Base-by-base conservation (phyloP, 2,888 invertebrate genomes). In the Sinotaia quadrata region DNA sequence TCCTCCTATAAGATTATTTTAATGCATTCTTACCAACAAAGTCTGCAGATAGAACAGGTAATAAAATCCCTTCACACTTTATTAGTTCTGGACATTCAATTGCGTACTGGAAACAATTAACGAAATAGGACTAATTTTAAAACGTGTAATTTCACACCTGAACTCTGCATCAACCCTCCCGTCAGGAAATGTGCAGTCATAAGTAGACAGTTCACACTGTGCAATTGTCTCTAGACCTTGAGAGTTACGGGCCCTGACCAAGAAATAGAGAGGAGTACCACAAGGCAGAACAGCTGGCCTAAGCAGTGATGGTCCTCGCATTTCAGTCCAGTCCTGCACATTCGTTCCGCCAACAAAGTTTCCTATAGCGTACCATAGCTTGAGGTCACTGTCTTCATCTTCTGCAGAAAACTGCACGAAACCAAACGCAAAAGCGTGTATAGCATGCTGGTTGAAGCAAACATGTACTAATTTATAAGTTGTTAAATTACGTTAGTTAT, bases 101-200 rank as follows among this genome's bases (percentile, higher is more conserved):
- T n/a, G n/a, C n/a, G n/a, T n/a, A n/a, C n/a, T n/a, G n/a, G n/a
- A n/a, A n/a, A n/a, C n/a, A n/a, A n/a, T n/a, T n/a, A n/a, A n/a
- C n/a, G n/a, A n/a, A n/a, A n/a, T n/a, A n/a, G n/a, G n/a, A n/a
- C n/a, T n/a, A n/a, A n/a, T n/a, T n/a, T n/a, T n/a, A n/a, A n/a
- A n/a, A n/a, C n/a, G n/a, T n/a, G n/a, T n/a, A 18, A 8, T 24
- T 4, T 21, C 47, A 18, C 27, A 62, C 15, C 59, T 49, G 60
- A 78, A 79, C 0, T 78, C 68, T 41, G 78, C 75, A 37, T 79
- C 80, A n/a, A 84, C 77, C 31, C 82, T 59, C 1, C 82, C 84
- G 59, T 76, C 79, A 4, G 84, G 83, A 24, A 79, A 58, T 1
- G 81, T 81, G 34, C 72, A 78, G 61, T 84, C 84, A 60, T 69